phyloP scores from a whole-genome alignment of 2,113 vertebrate species.

The Nerophis lumbriciformis region DNA sequence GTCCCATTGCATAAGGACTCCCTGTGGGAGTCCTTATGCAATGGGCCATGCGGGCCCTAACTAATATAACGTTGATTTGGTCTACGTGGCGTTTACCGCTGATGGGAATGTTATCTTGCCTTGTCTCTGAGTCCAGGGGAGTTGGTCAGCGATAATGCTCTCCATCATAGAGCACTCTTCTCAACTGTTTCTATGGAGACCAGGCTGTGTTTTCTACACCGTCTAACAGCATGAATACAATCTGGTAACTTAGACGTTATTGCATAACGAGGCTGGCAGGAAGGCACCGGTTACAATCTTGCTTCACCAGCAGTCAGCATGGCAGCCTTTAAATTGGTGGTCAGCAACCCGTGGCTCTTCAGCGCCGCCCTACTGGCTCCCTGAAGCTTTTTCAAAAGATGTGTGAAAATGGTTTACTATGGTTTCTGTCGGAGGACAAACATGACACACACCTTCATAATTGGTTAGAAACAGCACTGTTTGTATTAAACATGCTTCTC shows the following conservation, averaged over 20 bases:
- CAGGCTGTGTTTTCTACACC: background rate
- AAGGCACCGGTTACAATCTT: background rate
- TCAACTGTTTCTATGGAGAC: conserved; percentile 25
- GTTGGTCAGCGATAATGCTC: background rate
- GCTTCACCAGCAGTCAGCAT: background rate
- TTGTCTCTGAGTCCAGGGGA: conserved; percentile 1
- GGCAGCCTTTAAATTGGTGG: background rate
- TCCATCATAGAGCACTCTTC: conserved; percentile 6
- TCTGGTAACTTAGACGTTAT: background rate
- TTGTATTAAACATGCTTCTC: too few relatives aligned
- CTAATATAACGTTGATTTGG: background rate
- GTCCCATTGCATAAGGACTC: too few relatives aligned
- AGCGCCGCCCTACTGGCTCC: too few relatives aligned
- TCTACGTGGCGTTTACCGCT: background rate
- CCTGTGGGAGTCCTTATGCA: too few relatives aligned
- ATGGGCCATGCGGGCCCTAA: too few relatives aligned
- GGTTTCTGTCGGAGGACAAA: too few relatives aligned
- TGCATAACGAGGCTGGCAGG: background rate
- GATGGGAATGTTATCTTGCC: background rate
- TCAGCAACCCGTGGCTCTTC: too few relatives aligned
- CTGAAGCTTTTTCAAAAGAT: too few relatives aligned
- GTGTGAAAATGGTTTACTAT: too few relatives aligned
- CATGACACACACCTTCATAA: too few relatives aligned
- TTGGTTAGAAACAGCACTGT: too few relatives aligned
- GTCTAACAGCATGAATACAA: conserved; percentile 12